These are phyloP conservation scores for Thysanoteuthis rhombus DNA, from an alignment of 2,888 invertebrate species.

Conservation along the genomic window DNA sequence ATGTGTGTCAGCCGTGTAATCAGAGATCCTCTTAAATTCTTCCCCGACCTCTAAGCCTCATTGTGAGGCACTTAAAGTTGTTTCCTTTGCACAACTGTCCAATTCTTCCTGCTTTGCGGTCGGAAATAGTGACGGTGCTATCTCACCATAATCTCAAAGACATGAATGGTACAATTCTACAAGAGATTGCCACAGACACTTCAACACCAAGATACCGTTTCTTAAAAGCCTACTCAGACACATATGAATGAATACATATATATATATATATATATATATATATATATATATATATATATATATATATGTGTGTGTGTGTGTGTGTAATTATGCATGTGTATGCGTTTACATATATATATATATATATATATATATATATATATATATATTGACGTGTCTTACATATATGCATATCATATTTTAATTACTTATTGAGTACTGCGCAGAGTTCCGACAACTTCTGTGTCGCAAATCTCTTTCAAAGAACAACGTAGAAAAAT, in stretches of 20 bases:
- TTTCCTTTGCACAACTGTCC: neutral
- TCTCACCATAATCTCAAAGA: neutral
- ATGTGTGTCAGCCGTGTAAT: neutral
- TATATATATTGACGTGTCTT: neutral
- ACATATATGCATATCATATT: neutral
- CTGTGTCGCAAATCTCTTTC: no score
- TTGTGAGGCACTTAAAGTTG: neutral
- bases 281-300: neutral
- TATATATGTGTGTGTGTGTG: no score
- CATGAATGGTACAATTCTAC: neutral
- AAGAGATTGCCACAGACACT: neutral
- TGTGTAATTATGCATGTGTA: no score
- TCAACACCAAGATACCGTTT: neutral
- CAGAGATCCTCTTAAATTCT: neutral
- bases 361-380: neutral
- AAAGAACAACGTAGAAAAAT: no score
- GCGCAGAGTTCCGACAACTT: neutral
- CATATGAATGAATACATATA: neutral
- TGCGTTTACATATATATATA: slow-evolving; percentile 12
- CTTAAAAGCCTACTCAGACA: neutral
- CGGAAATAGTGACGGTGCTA: neutral
- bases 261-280: neutral
- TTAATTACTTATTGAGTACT: neutral
- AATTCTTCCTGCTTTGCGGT: neutral
- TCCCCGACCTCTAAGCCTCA: neutral